Conservation (phyloP, 2,113 vertebrate genomes). For the Parus major region DNA sequence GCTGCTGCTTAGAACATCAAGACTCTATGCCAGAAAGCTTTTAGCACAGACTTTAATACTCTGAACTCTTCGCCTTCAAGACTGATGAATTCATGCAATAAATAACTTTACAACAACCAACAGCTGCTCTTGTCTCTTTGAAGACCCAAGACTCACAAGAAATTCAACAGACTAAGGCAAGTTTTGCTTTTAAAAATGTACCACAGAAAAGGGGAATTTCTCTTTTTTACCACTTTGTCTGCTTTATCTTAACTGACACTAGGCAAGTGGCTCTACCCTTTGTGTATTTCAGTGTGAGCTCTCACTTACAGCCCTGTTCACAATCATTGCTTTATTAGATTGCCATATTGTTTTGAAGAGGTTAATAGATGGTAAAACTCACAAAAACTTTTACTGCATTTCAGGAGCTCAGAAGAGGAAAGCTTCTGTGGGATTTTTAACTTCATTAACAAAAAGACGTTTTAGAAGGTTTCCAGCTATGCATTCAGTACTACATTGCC, state of each 20-base stretch:
- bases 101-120: no score
- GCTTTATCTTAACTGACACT: neutral
- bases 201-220: neutral
- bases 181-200: neutral
- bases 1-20: no score
- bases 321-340: neutral
- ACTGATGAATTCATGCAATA: no score
- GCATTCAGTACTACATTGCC: neutral
- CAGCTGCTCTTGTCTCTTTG: no score
- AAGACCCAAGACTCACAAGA: no score
- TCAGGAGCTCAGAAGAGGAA: neutral
- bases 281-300: neutral
- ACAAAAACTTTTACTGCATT: neutral
- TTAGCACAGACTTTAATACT: no score
- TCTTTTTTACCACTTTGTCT: neutral
- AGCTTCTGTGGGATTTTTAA: neutral
- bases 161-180: neutral
- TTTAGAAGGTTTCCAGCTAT: neutral
- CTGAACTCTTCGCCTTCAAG: no score
- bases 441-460: neutral
- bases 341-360: neutral
- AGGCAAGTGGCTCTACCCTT: neutral
- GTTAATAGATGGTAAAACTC: neutral
- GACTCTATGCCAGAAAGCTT: no score
- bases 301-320: neutral